These are phyloP conservation scores for Drosophila aff. DNA, from an alignment of 1,140 invertebrate genomes.

Conservation along the genomic window DNA sequence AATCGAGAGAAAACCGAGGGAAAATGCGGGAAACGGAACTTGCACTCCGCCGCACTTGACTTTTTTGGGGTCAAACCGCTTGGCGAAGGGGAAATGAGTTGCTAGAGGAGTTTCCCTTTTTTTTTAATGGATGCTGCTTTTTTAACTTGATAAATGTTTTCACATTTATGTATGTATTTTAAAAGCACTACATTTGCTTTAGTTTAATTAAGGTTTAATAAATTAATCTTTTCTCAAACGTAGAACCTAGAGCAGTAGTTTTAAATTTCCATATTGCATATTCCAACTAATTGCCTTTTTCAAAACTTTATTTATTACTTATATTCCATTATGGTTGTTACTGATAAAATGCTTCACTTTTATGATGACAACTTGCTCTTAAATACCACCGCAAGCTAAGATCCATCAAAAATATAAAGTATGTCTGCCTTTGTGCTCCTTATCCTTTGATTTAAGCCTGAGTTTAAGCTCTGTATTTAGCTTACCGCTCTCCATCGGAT, in stretches of 20 bases:
- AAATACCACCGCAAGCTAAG: not conserved
- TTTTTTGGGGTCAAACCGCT: constrained; percentile 81
- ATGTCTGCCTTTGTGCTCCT: constrained; percentile 3
- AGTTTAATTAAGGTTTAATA: not conserved
- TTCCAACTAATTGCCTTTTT: not conserved
- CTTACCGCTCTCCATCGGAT: constrained; percentile 1
- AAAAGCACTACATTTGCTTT: not conserved
- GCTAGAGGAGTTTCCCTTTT: constrained; percentile 18
- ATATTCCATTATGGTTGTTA: not conserved
- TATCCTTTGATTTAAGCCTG: constrained; percentile 41
- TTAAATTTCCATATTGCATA: too few relatives aligned
- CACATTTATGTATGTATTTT: too few relatives aligned
- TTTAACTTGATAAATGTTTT: not conserved
- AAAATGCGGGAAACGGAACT: constrained; percentile 33
- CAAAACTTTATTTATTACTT: not conserved
- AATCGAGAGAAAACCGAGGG: constrained; percentile 5
- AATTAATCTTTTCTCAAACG: not conserved
- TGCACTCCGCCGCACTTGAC: constrained; percentile 67
- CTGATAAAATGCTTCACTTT: not conserved
- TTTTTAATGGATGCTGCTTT: constrained; percentile 5
- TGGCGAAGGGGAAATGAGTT: constrained; percentile 42
- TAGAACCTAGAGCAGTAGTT: not conserved
- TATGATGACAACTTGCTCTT: not conserved
- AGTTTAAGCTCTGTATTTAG: constrained; percentile 27
- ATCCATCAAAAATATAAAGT: not conserved